Evolutionary conservation across 2,113 vertebrate genomes (phyloP), one percentile per base, ranked within the genome.

Genomic region (Macrotus californicus): DNA sequence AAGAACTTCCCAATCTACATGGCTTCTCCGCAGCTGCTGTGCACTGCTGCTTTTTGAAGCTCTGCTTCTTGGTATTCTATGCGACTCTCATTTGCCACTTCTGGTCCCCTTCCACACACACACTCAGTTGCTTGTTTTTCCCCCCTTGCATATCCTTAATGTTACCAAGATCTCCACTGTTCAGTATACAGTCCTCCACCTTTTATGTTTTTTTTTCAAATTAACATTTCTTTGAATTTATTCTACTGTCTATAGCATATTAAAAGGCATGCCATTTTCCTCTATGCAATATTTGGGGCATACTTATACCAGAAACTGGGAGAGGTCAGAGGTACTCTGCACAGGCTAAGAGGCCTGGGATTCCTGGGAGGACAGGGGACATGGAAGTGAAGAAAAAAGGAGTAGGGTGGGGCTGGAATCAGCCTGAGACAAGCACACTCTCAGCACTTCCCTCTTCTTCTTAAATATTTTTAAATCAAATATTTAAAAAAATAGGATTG

Each of bases 161-260:
- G n/a, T 91, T 59, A 76, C 0, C 22, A 39, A 54, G 21, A 36
- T 48, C 12, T 46, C 22, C 31, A 52, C 48, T 48, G 46, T 43
- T 77, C 3, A 24, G 10, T 43, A 88, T 36, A 41, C 2, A 61
- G 16, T 89, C 16, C 6, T 93, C 59, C 11, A 64, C 26, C 46
- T 41, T 81, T 34, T 89, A 48, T 21, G 2, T 7, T 69, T 69
- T 67, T 67, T 80, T 73, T 39, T 19, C 39, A 83, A 92, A 73
- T 80, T 73, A 85, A 59, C 24, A 93, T 72, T 72, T 92, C 43
- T 92, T 80, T 89, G 52, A 88, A 70, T 69, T 70, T 76, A 93
- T 69, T 86, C 39, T 70, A 56, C 54, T 5, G n/a, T 36, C 69
- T 83, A 52, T n/a, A 79, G 75, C 43, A 61, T 36, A 86, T 26